A percentile compares a stretch with the other conserved stretches of the same genome.
These are phyloP conservation scores for Ceratothoa steindachneri DNA, from an alignment of 2,888 invertebrate species.

Conservation along the genomic window DNA sequence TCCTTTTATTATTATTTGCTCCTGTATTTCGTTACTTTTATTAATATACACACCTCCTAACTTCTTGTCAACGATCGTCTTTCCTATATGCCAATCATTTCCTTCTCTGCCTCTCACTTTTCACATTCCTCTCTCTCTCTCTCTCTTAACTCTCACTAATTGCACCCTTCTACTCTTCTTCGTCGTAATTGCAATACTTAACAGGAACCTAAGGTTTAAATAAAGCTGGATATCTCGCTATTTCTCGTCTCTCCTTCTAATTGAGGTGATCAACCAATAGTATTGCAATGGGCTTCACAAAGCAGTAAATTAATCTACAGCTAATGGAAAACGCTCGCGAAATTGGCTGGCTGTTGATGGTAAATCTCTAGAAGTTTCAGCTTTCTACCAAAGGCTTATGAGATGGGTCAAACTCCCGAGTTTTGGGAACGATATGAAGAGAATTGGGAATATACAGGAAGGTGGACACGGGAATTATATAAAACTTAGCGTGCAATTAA, in stretches of 20 bases:
- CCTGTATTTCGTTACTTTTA: too few species aligned
- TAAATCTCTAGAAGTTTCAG: conserved; percentile 15
- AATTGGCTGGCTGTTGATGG: conserved; percentile 11
- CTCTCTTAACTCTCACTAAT: neutral
- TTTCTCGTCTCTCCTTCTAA: conserved; percentile 7
- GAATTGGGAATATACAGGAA: conserved; percentile 11
- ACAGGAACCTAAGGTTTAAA: conserved; percentile 7
- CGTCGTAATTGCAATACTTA: conserved; percentile 8
- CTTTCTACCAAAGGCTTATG: neutral
- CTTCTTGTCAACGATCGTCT: neutral
- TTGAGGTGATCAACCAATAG: conserved; percentile 13
- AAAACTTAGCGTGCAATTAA: conserved; percentile 12
- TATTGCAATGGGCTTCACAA: conserved; percentile 12
- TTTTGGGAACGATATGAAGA: neutral
- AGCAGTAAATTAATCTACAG: conserved; percentile 15
- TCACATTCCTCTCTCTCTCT: neutral
- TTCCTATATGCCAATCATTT: neutral
- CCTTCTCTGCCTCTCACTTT: neutral
- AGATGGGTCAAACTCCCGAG: conserved; percentile 5
- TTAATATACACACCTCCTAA: neutral
- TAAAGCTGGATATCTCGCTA: conserved; percentile 12
- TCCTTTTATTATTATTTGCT: too few species aligned
- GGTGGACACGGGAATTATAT: conserved; percentile 12
- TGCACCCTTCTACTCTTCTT: neutral
- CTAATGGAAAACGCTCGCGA: conserved; percentile 8